phyloP scores from a whole-genome alignment of 2,113 vertebrate genomes.

The Pollachius pollachius region DNA sequence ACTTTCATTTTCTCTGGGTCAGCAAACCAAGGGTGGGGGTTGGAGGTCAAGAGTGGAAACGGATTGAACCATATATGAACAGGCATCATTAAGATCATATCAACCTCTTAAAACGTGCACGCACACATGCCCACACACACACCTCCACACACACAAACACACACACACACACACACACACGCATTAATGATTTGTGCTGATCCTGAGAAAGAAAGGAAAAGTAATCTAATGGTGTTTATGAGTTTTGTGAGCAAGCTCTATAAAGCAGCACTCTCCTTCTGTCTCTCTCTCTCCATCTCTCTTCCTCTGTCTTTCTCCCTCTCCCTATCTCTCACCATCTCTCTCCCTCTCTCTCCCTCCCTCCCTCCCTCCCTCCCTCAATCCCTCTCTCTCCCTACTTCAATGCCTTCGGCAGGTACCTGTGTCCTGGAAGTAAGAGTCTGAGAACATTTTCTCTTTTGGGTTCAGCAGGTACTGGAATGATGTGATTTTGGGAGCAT shows the following conservation, averaged over 20 bases:
- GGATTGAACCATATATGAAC: constrained; percentile 25
- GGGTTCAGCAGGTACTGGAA: constrained; percentile 50
- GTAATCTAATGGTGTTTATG: too few relatives aligned
- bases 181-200: too few relatives aligned
- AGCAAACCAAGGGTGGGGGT: background rate
- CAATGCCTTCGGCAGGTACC: constrained; percentile 26
- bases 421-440: constrained; percentile 19
- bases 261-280: background rate
- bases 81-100: too few relatives aligned
- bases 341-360: background rate
- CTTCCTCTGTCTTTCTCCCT: background rate
- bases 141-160: too few relatives aligned
- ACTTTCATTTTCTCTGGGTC: constrained; percentile 47
- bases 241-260: constrained; percentile 5
- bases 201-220: too few relatives aligned
- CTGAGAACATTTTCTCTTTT: constrained; percentile 26
- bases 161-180: too few relatives aligned
- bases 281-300: background rate
- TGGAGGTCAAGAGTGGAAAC: constrained; percentile 39
- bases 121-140: too few relatives aligned
- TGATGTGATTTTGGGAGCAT: constrained; percentile 50
- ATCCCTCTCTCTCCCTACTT: background rate
- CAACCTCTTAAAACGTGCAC: too few relatives aligned
- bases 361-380: too few relatives aligned
- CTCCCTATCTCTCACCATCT: too few relatives aligned